Evolutionary conservation across 2,113 vertebrate genomes (phyloP), one percentile per base, ranked within the genome.

Genomic region (Picathartes gymnocephalus): DNA sequence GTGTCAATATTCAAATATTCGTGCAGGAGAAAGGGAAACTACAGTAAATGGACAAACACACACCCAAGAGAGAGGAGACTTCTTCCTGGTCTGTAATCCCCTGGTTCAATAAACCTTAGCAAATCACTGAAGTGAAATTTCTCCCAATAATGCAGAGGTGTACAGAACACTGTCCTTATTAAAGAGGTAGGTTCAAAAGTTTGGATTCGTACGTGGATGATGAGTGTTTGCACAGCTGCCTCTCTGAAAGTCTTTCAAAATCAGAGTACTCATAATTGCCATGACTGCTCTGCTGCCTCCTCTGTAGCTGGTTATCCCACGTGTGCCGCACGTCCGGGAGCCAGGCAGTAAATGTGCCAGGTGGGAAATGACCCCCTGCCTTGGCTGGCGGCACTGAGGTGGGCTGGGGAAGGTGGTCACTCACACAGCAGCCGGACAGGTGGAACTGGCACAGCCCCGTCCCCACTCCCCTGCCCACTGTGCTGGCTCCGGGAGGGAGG

Each of bases 1-100:
- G 50, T n/a, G 62, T 72, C 62, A 76, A 90, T 92, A 94, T 77
- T 73, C 95, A 93, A 88, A 94, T 86, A 90, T 40, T 83, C 72
- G 42, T 4, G 4, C 27, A 74, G 33, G 22, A 94, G 82, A 92
- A 95, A 94, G 88, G 76, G 86, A 69, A 91, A 30, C 47, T 77
- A 42, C 15, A 58, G 76, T 44, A 83, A 86, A n/a, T 60, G 65
- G 56, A 23, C 56, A 94, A 90, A 90, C 25, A 91, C 39, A 78
- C 22, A 2, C 86, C 51, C 6, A 6, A 71, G 45, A 78, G 81
- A 90, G 28, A 61, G 28, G n/a, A 71, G 48, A 19, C 28, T 83
- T 22, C 86, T 95, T 93, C 94, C 88, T 78, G 60, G 21, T 88
- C 68, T 88, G 51, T 88, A 93, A 92, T 86, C 47, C 35, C 13